These are phyloP conservation scores for Rhabdomys pumilio DNA, from an alignment of 2,797 vertebrate species.

Conservation along the genomic window DNA sequence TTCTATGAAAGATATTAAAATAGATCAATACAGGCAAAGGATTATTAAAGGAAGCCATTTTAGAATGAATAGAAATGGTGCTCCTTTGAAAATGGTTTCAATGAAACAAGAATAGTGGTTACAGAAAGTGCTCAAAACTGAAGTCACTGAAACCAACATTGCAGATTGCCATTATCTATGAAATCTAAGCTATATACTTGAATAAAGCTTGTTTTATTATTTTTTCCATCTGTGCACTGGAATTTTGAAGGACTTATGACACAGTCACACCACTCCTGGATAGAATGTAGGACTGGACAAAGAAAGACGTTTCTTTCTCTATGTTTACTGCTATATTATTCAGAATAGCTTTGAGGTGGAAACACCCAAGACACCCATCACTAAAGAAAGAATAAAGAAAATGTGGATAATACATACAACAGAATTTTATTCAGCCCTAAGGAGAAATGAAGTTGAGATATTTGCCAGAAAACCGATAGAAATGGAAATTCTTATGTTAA, in stretches of 20 bases:
- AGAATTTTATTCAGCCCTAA: not conserved
- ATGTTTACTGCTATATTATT: not conserved
- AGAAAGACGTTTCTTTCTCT: not conserved
- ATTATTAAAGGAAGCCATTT: not conserved
- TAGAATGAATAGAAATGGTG: not conserved
- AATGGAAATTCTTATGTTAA: not conserved
- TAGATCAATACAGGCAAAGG: not conserved
- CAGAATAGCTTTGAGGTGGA: not conserved
- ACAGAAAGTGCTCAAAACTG: not conserved
- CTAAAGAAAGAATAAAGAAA: not conserved
- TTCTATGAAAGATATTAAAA: not conserved
- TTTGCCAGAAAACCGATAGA: not conserved
- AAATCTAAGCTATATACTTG: constrained; percentile 7
- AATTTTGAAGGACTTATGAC: constrained; percentile 8
- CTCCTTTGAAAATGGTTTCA: not conserved
- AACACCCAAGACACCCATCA: not conserved
- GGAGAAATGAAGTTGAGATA: not conserved
- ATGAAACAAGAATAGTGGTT: not conserved
- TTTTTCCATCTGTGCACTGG: not conserved
- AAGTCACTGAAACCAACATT: not conserved
- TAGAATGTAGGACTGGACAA: not conserved
- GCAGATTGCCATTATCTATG: not conserved
- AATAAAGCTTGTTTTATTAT: not conserved
- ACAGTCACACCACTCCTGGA: not conserved
- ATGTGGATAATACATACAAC: too few species aligned